Evolutionary conservation across 2,888 invertebrate genomes (phyloP).

Genomic region (Drosophila mimica): DNA sequence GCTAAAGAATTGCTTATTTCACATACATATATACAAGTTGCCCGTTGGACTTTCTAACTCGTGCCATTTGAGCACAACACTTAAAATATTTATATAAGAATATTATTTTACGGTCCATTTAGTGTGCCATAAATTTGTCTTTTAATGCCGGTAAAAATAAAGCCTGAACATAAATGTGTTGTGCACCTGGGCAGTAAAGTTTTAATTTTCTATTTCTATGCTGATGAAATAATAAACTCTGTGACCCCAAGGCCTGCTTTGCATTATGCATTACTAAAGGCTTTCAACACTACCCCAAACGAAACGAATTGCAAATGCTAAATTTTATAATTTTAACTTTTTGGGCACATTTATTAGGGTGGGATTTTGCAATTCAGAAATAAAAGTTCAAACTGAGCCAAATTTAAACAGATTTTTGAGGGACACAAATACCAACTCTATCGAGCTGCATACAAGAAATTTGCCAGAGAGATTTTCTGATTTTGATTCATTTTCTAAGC

Average conservation of each 20-base stretch:
- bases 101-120: not conserved
- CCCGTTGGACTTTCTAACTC: not conserved
- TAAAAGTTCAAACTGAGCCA: not conserved
- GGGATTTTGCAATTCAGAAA: not conserved
- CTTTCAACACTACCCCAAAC: not conserved
- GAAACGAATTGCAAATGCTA: not conserved
- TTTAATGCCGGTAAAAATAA: not conserved
- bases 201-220: conserved; percentile 2
- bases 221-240: conserved; percentile 1
- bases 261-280: not conserved
- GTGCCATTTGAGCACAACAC: not conserved
- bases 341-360: not conserved
- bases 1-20: not conserved
- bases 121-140: not conserved
- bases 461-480: no score
- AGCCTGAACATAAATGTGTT: not conserved
- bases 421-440: not conserved
- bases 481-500: no score
- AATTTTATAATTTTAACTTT: not conserved
- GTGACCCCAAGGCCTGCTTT: not conserved
- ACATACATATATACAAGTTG: not conserved
- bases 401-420: not conserved
- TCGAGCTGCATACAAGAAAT: no score
- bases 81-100: not conserved
- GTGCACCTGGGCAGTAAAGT: conserved; percentile 1